Percentiles rank a stretch among this genome's conserved stretches.
Evolutionary conservation across 1,140 invertebrate genomes (phyloP).

Genomic region (Drosophila nasuta): DNA sequence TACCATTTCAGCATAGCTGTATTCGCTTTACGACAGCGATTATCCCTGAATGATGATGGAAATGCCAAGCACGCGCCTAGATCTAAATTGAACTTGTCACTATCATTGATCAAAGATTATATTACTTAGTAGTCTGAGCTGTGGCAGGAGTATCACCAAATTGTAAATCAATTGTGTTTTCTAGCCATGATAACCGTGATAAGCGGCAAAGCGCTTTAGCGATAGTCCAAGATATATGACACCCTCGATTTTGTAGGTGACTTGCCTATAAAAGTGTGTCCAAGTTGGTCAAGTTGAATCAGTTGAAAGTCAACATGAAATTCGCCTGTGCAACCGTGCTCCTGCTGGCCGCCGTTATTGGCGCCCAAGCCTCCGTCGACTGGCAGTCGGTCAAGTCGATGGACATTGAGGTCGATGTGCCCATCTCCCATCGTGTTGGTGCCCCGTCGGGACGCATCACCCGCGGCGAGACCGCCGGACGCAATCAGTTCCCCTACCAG

Average conservation of each 20-base stretch:
- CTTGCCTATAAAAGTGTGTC: slow-evolving; percentile 36
- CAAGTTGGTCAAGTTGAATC: slow-evolving; percentile 13
- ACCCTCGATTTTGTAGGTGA: background rate
- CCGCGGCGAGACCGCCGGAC: slow-evolving; percentile 60
- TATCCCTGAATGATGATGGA: background rate
- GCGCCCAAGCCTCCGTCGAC: slow-evolving; percentile 30
- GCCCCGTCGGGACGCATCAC: slow-evolving; percentile 66
- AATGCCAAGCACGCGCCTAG: slow-evolving; percentile 6
- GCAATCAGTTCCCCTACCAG: slow-evolving; percentile 86
- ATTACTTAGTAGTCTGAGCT: background rate
- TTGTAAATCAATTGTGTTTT: slow-evolving; percentile 34
- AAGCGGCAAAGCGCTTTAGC: slow-evolving; percentile 8
- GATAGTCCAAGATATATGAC: slow-evolving; percentile 33
- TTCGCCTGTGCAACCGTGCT: slow-evolving; percentile 31
- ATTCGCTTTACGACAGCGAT: background rate
- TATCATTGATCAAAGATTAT: background rate
- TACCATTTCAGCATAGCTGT: too few species aligned
- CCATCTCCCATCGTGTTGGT: slow-evolving; percentile 11
- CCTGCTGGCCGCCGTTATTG: slow-evolving; percentile 25
- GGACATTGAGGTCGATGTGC: slow-evolving; percentile 31
- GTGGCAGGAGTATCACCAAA: background rate
- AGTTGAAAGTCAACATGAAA: slow-evolving; percentile 43
- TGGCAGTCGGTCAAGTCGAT: slow-evolving; percentile 37
- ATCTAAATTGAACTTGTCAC: background rate
- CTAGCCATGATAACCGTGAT: slow-evolving; percentile 2